A percentile compares a stretch with the other conserved stretches of the same genome.
phyloP scores from a whole-genome alignment of 2,888 invertebrate species.

The Habroteleia sp. region DNA sequence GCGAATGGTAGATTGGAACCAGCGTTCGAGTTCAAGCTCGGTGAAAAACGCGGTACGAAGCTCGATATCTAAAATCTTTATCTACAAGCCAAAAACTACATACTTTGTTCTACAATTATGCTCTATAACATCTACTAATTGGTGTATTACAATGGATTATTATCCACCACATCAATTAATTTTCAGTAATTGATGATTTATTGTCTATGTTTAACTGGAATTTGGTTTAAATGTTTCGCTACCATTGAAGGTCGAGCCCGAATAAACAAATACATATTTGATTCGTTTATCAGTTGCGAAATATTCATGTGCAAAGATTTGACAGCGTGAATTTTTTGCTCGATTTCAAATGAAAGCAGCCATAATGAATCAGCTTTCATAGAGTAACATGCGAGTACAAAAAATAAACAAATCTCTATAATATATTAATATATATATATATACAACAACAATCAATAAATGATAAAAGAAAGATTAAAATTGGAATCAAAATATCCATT shows the following conservation, averaged over 20 bases:
- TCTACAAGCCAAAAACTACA: conserved; percentile 48
- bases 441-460: too few species aligned
- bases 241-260: not conserved
- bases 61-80: conserved; percentile 38
- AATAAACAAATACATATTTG: conserved; percentile 3
- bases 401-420: too few species aligned
- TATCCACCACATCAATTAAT: conserved; percentile 51
- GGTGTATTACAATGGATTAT: conserved; percentile 58
- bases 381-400: too few species aligned
- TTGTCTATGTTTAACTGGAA: conserved; percentile 53
- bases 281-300: conserved; percentile 11
- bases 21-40: conserved; percentile 63
- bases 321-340: conserved; percentile 8
- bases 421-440: too few species aligned
- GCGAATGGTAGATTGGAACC: conserved; percentile 64
- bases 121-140: conserved; percentile 49
- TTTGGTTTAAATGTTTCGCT: conserved; percentile 29
- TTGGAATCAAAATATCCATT: conserved; percentile 36
- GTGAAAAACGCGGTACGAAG: conserved; percentile 47
- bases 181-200: conserved; percentile 51
- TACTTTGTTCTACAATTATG: conserved; percentile 34
- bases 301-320: conserved; percentile 14
- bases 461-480: too few species aligned
- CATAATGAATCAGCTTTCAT: too few species aligned
- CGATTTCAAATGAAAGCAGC: too few species aligned